A percentile compares a stretch with the other conserved stretches of the same genome.
Conservation (phyloP, 2,888 invertebrate genomes). For the Sphecodes monilicornis region DNA sequence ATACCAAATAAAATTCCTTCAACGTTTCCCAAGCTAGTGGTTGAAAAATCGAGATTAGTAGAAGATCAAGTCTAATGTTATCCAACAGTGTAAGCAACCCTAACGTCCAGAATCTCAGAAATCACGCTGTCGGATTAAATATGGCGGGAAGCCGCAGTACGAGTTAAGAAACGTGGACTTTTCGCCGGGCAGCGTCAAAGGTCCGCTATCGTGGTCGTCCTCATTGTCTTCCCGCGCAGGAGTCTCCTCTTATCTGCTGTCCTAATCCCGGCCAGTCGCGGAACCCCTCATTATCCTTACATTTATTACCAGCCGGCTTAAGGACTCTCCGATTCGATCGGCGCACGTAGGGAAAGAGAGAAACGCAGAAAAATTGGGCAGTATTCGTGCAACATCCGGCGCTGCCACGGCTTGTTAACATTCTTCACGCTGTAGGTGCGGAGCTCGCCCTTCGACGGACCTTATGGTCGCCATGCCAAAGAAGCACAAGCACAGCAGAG, state of each 20-base stretch:
- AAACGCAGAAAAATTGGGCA: constrained; percentile 70
- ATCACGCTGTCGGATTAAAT: not conserved
- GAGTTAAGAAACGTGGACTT: not conserved
- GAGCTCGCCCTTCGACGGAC: constrained; percentile 61
- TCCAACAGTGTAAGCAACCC: not conserved
- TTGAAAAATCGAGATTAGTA: not conserved
- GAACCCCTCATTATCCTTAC: constrained; percentile 73
- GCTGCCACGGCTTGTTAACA: constrained; percentile 77
- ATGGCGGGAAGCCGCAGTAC: not conserved
- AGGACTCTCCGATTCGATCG: constrained; percentile 76
- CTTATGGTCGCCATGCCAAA: constrained; percentile 35
- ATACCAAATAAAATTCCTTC: not conserved
- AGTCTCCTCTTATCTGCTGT: constrained; percentile 63
- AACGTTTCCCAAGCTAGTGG: not conserved
- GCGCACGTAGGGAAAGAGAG: constrained; percentile 57
- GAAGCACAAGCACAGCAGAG: not conserved
- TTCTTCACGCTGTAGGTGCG: constrained; percentile 77
- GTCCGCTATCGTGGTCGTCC: not conserved
- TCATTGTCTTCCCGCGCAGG: constrained; percentile 61
- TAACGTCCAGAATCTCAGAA: not conserved
- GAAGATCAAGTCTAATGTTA: not conserved
- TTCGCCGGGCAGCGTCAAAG: constrained; percentile 24
- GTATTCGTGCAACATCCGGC: constrained; percentile 65
- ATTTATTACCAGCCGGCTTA: constrained; percentile 74
- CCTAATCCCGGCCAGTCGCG: constrained; percentile 67